A percentile compares a stretch with the other conserved stretches of the same genome.
Evolutionary conservation across 2,113 vertebrate species (phyloP).

Genomic region (Zingel zingel): DNA sequence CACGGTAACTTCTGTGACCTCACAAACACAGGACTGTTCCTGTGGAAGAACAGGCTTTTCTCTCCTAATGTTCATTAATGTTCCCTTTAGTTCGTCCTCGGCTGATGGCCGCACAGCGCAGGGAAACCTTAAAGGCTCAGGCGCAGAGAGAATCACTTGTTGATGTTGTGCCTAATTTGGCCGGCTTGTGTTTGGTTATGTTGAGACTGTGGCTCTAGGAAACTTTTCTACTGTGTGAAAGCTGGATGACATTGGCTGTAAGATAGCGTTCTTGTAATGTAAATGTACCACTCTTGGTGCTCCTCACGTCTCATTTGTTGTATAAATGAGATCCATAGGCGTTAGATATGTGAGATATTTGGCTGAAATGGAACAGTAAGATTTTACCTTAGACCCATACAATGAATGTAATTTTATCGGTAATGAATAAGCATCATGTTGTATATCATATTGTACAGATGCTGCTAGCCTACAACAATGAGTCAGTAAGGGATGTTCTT

Average conservation of each 20-base stretch:
- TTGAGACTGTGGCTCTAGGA: conserved; percentile 78
- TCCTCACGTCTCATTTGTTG: background rate
- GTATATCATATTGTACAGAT: background rate
- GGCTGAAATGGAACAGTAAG: background rate
- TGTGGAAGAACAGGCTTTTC: conserved; percentile 84
- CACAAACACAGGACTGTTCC: conserved; percentile 85
- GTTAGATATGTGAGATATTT: background rate
- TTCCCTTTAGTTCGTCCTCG: conserved; percentile 80
- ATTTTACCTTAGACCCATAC: background rate
- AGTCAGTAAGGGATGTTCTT: background rate
- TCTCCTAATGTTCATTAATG: conserved; percentile 85
- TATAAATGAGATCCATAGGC: background rate
- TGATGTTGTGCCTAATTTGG: conserved; percentile 86
- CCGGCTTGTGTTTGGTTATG: conserved; percentile 81
- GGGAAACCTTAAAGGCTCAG: conserved; percentile 73
- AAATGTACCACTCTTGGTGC: conserved; percentile 31
- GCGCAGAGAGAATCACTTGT: conserved; percentile 78
- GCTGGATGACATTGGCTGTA: conserved; percentile 45
- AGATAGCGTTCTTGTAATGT: conserved; percentile 48
- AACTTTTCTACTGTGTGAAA: conserved; percentile 64
- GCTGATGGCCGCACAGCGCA: conserved; percentile 75
- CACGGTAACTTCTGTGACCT: conserved; percentile 87
- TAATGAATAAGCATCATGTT: background rate
- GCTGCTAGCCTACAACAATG: background rate
- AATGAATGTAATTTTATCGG: background rate